Evolutionary conservation across 2,113 vertebrate genomes (phyloP).

Genomic region (Puntigrus tetrazona): DNA sequence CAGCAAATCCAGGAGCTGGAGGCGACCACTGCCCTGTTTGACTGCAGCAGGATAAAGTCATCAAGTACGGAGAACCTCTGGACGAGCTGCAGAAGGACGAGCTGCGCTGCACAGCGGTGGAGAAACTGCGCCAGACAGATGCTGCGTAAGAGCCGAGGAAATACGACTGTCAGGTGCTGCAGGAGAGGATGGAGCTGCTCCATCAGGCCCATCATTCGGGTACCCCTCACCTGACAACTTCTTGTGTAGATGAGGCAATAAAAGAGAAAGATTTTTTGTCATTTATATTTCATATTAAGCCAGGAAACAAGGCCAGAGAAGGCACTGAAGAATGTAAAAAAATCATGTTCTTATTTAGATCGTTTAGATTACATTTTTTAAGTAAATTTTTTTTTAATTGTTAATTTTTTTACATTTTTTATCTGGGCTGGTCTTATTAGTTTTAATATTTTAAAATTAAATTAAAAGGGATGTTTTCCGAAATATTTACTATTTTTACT

Average conservation of each 20-base stretch:
- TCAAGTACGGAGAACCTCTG: constrained; percentile 92
- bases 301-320: background rate
- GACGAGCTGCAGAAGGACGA: constrained; percentile 94
- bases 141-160: constrained; percentile 96
- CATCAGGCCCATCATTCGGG: constrained; percentile 99
- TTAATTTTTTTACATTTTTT: too few relatives aligned
- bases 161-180: constrained; percentile 96
- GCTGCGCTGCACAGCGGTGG: constrained; percentile 89
- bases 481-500: too few relatives aligned
- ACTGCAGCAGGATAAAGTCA: constrained; percentile 98
- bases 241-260: background rate
- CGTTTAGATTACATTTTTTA: too few relatives aligned
- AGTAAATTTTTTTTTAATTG: too few relatives aligned
- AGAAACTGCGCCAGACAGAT: constrained; percentile 95
- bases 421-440: too few relatives aligned
- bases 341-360: background rate
- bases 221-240: too few relatives aligned
- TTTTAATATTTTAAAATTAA: too few relatives aligned
- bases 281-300: background rate
- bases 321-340: background rate
- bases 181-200: constrained; percentile 97
- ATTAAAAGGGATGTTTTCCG: too few relatives aligned
- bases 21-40: constrained; percentile 97
- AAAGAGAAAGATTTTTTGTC: background rate
- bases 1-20: constrained; percentile 99